These are phyloP conservation scores for Antheraea mylitta DNA, from an alignment of 1,140 invertebrate genomes.

Conservation along the genomic window DNA sequence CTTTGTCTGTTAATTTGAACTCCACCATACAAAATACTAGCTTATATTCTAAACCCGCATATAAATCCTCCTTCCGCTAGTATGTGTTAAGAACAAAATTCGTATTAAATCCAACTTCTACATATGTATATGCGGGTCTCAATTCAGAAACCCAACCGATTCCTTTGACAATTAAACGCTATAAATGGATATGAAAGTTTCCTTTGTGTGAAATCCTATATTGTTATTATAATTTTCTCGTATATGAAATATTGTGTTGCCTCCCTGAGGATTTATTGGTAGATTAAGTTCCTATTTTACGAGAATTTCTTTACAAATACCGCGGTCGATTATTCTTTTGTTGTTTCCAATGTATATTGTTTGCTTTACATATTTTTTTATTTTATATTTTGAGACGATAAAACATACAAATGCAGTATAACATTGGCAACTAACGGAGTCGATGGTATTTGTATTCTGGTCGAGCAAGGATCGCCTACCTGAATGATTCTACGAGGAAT, in stretches of 20 bases:
- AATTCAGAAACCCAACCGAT: constrained; percentile 4
- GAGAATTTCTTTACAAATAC: background rate
- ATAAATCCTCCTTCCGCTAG: background rate
- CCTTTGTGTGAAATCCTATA: constrained; percentile 6
- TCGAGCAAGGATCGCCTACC: too few relatives aligned
- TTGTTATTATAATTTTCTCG: constrained; percentile 16
- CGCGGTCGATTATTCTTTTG: background rate
- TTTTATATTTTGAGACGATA: too few relatives aligned
- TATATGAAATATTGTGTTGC: constrained; percentile 11
- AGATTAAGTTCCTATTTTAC: constrained; percentile 10
- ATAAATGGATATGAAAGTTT: constrained; percentile 11
- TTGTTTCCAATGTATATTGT: background rate
- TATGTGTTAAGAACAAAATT: background rate
- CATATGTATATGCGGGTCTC: background rate
- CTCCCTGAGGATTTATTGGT: constrained; percentile 9
- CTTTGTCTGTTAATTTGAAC: too few relatives aligned
- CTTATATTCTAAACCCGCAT: too few relatives aligned
- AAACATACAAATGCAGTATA: too few relatives aligned
- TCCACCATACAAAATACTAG: too few relatives aligned
- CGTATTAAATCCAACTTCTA: background rate
- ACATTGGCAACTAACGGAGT: too few relatives aligned
- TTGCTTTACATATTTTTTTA: background rate
- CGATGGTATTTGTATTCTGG: too few relatives aligned
- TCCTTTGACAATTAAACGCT: constrained; percentile 17
- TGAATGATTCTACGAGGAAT: too few relatives aligned